Conservation (phyloP, 2,797 vertebrate species). For the Darevskia mixta region DNA sequence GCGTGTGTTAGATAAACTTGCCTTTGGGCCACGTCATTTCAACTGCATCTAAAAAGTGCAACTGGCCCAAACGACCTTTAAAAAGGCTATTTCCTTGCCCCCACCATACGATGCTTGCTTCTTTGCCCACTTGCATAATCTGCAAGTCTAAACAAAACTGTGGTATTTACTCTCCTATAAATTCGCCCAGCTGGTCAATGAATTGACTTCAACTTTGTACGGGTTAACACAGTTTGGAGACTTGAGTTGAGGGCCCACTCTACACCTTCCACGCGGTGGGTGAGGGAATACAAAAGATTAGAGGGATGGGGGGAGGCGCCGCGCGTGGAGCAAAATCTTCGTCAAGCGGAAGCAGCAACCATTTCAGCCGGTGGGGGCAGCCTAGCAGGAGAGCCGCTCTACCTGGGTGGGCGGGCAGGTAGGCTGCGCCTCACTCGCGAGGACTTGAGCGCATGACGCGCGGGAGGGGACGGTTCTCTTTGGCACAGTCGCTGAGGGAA, state of each 20-base stretch:
- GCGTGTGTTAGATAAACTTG: conserved; percentile 45
- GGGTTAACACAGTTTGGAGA: not conserved
- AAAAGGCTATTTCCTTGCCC: too few species aligned
- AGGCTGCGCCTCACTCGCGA: not conserved
- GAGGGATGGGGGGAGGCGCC: too few species aligned
- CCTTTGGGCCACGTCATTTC: too few species aligned
- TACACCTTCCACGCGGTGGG: not conserved
- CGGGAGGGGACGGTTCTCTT: not conserved
- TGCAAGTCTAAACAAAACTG: too few species aligned
- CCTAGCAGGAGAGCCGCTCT: not conserved
- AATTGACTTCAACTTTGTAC: too few species aligned
- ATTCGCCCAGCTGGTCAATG: too few species aligned
- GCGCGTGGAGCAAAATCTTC: not conserved
- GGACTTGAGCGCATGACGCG: not conserved
- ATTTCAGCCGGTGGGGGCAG: not conserved
- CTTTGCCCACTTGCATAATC: too few species aligned
- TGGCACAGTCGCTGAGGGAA: not conserved
- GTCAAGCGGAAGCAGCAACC: not conserved
- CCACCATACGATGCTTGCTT: too few species aligned
- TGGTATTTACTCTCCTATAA: too few species aligned
- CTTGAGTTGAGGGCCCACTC: not conserved
- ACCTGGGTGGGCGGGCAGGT: not conserved
- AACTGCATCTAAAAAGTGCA: too few species aligned
- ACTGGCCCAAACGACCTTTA: too few species aligned
- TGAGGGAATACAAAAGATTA: not conserved